Evolutionary conservation across 2,797 vertebrate species (phyloP), one percentile per base, ranked within the genome.

Genomic region (Okamejei kenojei): DNA sequence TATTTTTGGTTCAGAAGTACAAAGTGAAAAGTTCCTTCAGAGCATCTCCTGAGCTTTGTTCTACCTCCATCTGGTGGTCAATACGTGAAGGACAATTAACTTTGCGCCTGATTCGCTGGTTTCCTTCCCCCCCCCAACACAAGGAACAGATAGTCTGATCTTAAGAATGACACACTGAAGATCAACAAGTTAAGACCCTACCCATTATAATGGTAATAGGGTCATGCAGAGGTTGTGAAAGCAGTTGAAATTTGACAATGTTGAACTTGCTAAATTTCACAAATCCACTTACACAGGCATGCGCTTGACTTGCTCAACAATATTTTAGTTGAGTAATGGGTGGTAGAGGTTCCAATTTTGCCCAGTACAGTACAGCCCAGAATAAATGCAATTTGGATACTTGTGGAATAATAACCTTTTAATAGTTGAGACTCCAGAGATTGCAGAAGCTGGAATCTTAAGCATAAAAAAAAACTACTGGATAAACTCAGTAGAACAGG

Each of bases 21-120:
- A 61, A 63, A 61, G 0, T 1, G 1, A 13, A 88, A 65, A 68
- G n/a, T 17, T 68, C 84, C 45, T 45, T 45, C n/a, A 35, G 15
- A 21, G 63, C 84, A 88, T 65, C 35, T n/a, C 6, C 84, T 68
- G 32, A 68, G 84, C 84, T 65, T 88, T 88, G 63, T 88, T 88
- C 84, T 88, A 88, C 61, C 84, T 68, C 84, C 84, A 88, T 8
- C 84, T 35, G 32, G 84, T 88, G 84, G n/a, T 17, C n/a, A 63
- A 7, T 65, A n/a, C 35, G 68, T 21, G 1, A 32, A 21, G 19
- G 32, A 32, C 61, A 35, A 9, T 35, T 5, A 3, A 35, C 19
- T 17, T 65, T 21, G 38, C 38, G 0, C 0, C 26, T 0, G 15
- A 13, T 86, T n/a, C 73, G 7, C n/a, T 35, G 15, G 19, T 80